Evolutionary conservation across 2,113 vertebrate genomes (phyloP).

Genomic region (Tringa solitaria): DNA sequence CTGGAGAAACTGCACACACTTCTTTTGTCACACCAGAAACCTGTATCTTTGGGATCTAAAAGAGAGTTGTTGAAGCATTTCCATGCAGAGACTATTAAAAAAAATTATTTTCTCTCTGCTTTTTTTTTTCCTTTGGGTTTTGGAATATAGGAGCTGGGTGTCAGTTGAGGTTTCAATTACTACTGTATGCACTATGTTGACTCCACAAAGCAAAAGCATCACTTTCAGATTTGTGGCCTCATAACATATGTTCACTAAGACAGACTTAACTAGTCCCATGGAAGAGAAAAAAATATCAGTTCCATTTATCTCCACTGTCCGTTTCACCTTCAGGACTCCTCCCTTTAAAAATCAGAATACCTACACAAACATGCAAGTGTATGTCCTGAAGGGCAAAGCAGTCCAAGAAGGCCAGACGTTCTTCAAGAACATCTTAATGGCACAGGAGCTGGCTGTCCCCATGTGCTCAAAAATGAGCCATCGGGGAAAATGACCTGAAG

Average conservation of each 20-base stretch:
- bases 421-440: neutral
- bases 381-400: neutral
- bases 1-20: neutral
- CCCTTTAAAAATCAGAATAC: neutral
- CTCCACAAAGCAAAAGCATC: neutral
- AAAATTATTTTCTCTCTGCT: neutral
- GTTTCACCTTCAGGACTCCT: neutral
- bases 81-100: neutral
- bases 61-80: neutral
- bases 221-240: neutral
- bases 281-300: neutral
- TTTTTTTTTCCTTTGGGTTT: neutral
- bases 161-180: neutral
- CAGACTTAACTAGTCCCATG: neutral
- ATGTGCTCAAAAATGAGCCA: neutral
- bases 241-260: neutral
- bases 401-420: neutral
- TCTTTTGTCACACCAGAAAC: neutral
- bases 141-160: neutral
- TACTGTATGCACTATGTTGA: neutral
- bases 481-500: neutral
- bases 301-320: neutral
- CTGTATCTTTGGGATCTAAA: neutral
- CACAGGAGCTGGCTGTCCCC: neutral
- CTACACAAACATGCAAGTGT: neutral